phyloP scores from a whole-genome alignment of 2,113 vertebrate species.

The Emberiza fucata region DNA sequence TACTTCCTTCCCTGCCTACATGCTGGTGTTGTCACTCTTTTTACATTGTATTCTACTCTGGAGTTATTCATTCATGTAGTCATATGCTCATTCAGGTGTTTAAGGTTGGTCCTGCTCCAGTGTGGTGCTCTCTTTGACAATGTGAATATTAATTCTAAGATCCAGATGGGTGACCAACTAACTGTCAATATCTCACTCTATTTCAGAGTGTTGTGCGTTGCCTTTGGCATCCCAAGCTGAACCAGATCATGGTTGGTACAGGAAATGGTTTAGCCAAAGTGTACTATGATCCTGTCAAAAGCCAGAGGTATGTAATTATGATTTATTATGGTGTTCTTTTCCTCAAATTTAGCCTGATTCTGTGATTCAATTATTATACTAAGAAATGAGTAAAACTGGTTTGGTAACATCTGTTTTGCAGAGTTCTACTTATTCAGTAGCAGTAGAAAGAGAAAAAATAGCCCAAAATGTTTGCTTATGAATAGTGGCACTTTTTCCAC shows the following conservation, averaged over 20 bases:
- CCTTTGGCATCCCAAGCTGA: slow-evolving; percentile 97
- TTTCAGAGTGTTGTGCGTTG: slow-evolving; percentile 94
- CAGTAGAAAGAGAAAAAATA: background rate
- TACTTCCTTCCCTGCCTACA: background rate
- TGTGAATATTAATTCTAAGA: background rate
- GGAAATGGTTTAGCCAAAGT: slow-evolving; percentile 92
- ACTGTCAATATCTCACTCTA: background rate
- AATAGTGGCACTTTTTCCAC: background rate
- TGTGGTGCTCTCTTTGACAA: background rate
- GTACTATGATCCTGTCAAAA: slow-evolving; percentile 94
- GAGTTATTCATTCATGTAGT: background rate
- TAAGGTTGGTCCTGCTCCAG: background rate
- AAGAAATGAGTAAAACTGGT: background rate
- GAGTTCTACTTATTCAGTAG: background rate
- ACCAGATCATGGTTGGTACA: slow-evolving; percentile 97
- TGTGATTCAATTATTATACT: background rate
- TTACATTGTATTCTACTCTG: background rate
- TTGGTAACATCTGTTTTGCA: background rate
- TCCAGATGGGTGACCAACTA: background rate
- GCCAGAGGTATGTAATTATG: slow-evolving; percentile 83
- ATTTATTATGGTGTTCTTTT: background rate
- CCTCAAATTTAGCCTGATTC: background rate
- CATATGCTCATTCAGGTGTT: background rate
- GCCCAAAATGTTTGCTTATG: background rate
- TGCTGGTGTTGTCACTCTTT: background rate